A percentile compares a stretch with the other conserved stretches of the same genome.
These are phyloP conservation scores for Prietella phreatophila DNA, from an alignment of 2,113 vertebrate genomes.

Conservation along the genomic window DNA sequence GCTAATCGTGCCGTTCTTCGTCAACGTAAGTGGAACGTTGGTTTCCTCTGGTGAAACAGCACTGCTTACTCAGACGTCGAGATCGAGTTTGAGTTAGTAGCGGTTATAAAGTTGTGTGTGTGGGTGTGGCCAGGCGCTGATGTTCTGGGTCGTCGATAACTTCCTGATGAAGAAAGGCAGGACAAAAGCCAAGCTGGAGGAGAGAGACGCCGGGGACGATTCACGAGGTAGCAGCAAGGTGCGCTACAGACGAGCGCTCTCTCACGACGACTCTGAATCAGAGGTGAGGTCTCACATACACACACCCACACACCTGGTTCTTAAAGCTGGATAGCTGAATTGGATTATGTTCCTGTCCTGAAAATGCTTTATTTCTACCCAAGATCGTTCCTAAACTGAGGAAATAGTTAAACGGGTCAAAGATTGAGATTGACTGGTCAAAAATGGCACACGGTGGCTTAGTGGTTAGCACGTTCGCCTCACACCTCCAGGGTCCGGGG, in stretches of 20 bases:
- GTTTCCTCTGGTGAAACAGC: neutral
- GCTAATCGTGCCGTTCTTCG: conserved; percentile 97
- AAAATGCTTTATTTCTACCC: neutral
- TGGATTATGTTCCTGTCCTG: neutral
- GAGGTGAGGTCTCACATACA: conserved; percentile 75
- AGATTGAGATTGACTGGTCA: neutral
- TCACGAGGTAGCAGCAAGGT: conserved; percentile 88
- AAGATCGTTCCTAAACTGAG: neutral
- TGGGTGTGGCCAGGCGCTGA: conserved; percentile 77
- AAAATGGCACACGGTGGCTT: too few species aligned
- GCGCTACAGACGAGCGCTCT: conserved; percentile 91
- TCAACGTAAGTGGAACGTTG: conserved; percentile 83
- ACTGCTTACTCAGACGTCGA: neutral
- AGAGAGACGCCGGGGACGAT: conserved; percentile 83
- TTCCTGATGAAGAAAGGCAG: conserved; percentile 98
- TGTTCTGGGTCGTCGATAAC: conserved; percentile 99
- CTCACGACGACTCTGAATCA: conserved; percentile 95
- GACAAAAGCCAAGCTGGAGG: conserved; percentile 97
- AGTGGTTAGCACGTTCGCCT: too few species aligned
- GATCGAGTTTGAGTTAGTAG: neutral
- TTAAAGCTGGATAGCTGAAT: neutral
- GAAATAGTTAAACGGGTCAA: neutral
- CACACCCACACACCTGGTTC: neutral
- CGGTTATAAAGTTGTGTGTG: neutral
- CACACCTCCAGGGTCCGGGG: too few species aligned